These are phyloP conservation scores for Gallinago stenura DNA, from an alignment of 2,797 vertebrate genomes.

Conservation along the genomic window DNA sequence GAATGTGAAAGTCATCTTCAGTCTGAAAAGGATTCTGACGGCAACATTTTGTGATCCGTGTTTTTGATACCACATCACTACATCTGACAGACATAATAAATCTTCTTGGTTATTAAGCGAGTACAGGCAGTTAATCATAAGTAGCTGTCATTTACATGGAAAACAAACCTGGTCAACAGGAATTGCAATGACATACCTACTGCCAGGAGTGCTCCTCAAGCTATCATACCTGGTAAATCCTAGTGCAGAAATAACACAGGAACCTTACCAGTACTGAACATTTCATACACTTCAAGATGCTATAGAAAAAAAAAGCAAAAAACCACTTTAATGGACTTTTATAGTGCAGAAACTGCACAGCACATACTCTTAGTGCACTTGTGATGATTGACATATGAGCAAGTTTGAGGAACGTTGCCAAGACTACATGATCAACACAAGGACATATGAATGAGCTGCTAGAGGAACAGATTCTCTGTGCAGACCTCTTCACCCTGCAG, in stretches of 20 bases:
- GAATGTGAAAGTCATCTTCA: neutral
- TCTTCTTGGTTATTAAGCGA: neutral
- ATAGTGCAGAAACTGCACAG: neutral
- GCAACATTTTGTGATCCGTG: accelerated
- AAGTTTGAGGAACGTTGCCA: neutral
- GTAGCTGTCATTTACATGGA: neutral
- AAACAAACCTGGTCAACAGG: neutral
- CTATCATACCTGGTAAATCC: accelerated
- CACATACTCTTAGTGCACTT: neutral
- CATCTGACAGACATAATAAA: neutral
- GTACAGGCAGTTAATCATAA: neutral
- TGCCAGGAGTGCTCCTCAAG: neutral
- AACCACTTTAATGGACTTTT: neutral
- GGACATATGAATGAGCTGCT: neutral
- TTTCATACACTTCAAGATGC: neutral
- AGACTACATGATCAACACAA: neutral
- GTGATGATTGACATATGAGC: neutral
- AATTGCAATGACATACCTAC: neutral
- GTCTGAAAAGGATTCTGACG: neutral
- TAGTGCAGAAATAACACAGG: neutral
- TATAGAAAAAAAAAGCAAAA: neutral
- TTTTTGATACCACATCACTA: neutral
- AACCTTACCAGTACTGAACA: neutral
- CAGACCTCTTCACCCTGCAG: neutral
- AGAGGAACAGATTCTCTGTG: neutral